Percentiles rank a stretch among this genome's conserved stretches.
Evolutionary conservation across 2,888 invertebrate species (phyloP).

Genomic region (Lottia gigantea): DNA sequence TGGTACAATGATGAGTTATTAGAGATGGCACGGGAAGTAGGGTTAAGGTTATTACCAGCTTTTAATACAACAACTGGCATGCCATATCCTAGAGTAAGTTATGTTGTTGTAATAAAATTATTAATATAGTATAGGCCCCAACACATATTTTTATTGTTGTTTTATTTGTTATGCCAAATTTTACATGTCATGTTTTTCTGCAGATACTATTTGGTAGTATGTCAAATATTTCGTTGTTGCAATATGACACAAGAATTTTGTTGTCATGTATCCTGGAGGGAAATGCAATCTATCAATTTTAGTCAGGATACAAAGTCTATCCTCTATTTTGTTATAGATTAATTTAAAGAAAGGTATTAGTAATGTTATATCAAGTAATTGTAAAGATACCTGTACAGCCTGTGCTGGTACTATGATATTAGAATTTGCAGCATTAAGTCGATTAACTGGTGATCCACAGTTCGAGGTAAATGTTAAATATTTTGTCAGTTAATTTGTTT

Average conservation of each 20-base stretch:
- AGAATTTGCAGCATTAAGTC: slow-evolving; percentile 95
- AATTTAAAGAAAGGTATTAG: slow-evolving; percentile 77
- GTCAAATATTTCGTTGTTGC: no score
- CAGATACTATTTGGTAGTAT: no score
- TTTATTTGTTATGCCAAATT: no score
- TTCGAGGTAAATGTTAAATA: slow-evolving; percentile 86
- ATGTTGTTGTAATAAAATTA: no score
- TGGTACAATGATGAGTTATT: slow-evolving; percentile 83
- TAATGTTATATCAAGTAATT: slow-evolving; percentile 40
- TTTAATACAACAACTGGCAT: slow-evolving; percentile 98
- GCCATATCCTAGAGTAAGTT: slow-evolving; percentile 88
- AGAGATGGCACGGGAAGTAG: slow-evolving; percentile 90
- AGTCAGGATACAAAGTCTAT: no score
- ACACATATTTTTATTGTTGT: no score
- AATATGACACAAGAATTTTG: no score
- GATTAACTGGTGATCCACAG: slow-evolving; percentile 87
- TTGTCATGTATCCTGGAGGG: no score
- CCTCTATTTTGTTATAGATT: slow-evolving; percentile 54
- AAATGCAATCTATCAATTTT: no score
- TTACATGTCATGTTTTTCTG: no score
- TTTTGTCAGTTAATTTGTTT: no score
- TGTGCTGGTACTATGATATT: slow-evolving; percentile 98
- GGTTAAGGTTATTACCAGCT: slow-evolving; percentile 91
- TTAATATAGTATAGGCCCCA: no score
- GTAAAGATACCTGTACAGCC: slow-evolving; percentile 91